These are phyloP conservation scores for Toxostoma redivivum DNA, from an alignment of 2,113 vertebrate species.

Conservation along the genomic window DNA sequence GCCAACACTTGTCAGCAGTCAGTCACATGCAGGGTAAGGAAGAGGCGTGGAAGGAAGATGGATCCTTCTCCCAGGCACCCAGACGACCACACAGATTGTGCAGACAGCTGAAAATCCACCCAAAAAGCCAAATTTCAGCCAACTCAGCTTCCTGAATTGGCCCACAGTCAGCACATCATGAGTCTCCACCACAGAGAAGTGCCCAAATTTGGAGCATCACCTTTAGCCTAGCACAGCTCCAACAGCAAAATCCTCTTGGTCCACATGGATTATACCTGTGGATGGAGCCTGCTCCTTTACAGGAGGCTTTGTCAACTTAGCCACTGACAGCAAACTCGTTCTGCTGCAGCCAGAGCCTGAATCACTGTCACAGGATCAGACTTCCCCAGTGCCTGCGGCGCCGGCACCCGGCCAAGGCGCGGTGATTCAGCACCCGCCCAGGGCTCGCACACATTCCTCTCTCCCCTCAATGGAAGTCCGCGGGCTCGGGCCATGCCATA, in stretches of 20 bases:
- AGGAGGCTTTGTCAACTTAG: background rate
- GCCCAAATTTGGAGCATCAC: background rate
- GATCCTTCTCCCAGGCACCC: background rate
- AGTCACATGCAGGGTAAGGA: background rate
- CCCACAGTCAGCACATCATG: accelerated
- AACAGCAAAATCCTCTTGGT: background rate
- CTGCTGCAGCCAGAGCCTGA: background rate
- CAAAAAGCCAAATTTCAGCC: background rate
- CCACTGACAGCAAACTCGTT: background rate
- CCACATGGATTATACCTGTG: background rate
- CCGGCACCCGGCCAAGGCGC: background rate
- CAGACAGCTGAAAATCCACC: background rate
- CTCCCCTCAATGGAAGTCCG: background rate
- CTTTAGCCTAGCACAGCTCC: accelerated
- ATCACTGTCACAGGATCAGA: slow-evolving; percentile 21
- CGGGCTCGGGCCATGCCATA: background rate
- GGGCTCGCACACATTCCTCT: background rate
- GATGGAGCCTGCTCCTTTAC: background rate
- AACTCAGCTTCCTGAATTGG: background rate
- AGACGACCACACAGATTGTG: background rate
- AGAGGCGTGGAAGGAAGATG: background rate
- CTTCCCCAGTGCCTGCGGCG: background rate
- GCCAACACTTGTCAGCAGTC: background rate
- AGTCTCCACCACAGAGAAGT: accelerated
- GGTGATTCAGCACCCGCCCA: slow-evolving; percentile 27